Evolutionary conservation across 2,113 vertebrate genomes (phyloP).

Genomic region (Carollia perspicillata): DNA sequence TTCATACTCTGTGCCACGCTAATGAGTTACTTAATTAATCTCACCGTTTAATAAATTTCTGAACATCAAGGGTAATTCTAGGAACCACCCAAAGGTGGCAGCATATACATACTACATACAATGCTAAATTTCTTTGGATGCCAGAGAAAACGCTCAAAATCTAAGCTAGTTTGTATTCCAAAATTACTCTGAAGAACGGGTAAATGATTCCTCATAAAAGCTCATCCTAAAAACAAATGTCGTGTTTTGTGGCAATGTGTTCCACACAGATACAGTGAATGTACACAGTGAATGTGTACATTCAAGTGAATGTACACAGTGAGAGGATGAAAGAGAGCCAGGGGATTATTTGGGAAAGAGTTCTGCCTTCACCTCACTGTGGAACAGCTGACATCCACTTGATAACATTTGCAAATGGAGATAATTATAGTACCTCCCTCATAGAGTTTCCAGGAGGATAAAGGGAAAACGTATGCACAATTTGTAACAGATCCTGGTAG

Average conservation of each 20-base stretch:
- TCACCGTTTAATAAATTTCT: background rate
- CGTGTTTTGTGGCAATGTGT: background rate
- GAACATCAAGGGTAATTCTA: background rate
- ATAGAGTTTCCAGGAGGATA: background rate
- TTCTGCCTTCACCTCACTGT: background rate
- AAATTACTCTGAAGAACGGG: background rate
- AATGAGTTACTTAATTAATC: background rate
- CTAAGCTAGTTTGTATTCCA: background rate
- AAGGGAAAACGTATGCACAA: background rate
- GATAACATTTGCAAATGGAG: background rate
- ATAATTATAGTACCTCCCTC: background rate
- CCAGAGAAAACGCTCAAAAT: background rate
- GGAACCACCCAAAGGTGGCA: conserved; percentile 4
- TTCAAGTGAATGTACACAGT: background rate
- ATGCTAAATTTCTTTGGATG: background rate
- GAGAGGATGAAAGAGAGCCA: background rate
- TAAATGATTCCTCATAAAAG: background rate
- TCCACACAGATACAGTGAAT: background rate
- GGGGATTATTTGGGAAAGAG: background rate
- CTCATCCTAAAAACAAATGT: background rate
- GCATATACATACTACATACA: background rate
- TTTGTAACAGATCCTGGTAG: background rate
- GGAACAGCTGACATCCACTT: background rate
- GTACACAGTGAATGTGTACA: background rate
- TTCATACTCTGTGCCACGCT: background rate